Base-by-base conservation (phyloP, 2,113 vertebrate genomes). In the Callopanchax toddi region DNA sequence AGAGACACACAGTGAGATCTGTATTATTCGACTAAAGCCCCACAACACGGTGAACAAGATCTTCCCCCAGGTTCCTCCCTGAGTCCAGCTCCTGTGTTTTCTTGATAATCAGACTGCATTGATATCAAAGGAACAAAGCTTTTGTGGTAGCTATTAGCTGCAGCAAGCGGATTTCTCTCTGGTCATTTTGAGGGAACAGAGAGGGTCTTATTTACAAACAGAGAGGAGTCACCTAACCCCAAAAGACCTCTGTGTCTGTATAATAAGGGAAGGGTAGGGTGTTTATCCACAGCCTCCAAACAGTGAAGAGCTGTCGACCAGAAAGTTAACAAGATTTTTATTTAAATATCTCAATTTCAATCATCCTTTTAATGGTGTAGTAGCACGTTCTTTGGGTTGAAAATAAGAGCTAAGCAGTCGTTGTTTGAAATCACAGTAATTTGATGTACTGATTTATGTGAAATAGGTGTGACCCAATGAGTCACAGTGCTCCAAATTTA, bases 61-160 rank as follows among this genome's bases (percentile, higher is more conserved):
- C 79, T 69, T 80, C 63, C 79, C 75, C 66, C 71, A 66, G 74
- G 83, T 81, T 79, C 75, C 75, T 71, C 61, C 56, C 22, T 84
- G 82, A 89, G 74, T 82, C 75, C 0, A 42, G 67, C 81, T 86
- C 82, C 81, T 76, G 53, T 83, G 81, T 59, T 74, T 71, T 61
- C 82, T 82, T 81, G 78, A 78, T 76, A 68, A 75, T 67, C n/a
- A 45, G 69, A 52, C 67, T 61, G 25, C 45, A 40, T 49, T 57
- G 66, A 78, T 85, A 84, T 84, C 78, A 91, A 89, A 90, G 84
- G 76, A 86, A 67, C 59, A 51, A 42, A 61, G 79, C 67, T 83
- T 79, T 85, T 86, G 81, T 86, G 71, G 60, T 39, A 53, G 67
- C 52, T 78, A 76, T 81, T 76, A 60, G 71, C 63, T 51, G 49